phyloP scores from a whole-genome alignment of 2,888 invertebrate species.

The Agrotis clavis region DNA sequence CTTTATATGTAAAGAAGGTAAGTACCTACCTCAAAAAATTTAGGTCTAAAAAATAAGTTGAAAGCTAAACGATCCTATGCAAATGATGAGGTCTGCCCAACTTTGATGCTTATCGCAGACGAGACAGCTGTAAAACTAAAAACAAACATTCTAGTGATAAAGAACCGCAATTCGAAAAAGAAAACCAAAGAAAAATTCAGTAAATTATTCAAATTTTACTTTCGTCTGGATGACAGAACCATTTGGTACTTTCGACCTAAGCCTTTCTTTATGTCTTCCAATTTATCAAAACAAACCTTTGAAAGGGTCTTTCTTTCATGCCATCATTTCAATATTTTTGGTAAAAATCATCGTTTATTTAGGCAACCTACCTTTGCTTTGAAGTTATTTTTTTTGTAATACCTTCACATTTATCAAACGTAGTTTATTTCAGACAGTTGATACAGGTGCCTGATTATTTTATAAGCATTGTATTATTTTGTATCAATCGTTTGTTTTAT shows the following conservation, averaged over 20 bases:
- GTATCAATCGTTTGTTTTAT: neutral
- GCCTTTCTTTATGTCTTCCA: slow-evolving; percentile 71
- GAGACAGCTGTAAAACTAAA: slow-evolving; percentile 22
- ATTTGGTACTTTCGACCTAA: slow-evolving; percentile 70
- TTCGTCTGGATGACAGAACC: slow-evolving; percentile 66
- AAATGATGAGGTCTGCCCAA: slow-evolving; percentile 6
- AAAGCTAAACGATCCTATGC: neutral
- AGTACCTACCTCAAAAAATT: neutral
- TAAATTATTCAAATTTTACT: slow-evolving; percentile 69
- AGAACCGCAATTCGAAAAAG: slow-evolving; percentile 33
- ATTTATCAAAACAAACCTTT: slow-evolving; percentile 77
- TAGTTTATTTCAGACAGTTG: slow-evolving; percentile 2
- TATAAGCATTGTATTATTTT: neutral
- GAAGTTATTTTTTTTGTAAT: slow-evolving; percentile 8
- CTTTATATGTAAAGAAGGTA: neutral
- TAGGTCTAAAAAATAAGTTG: neutral
- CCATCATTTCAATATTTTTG: slow-evolving; percentile 65
- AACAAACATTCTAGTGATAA: slow-evolving; percentile 35
- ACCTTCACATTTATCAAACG: slow-evolving; percentile 10
- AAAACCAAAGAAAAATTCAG: slow-evolving; percentile 40
- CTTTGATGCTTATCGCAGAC: neutral
- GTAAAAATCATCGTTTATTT: slow-evolving; percentile 58
- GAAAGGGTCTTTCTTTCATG: slow-evolving; percentile 66
- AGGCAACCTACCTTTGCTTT: slow-evolving; percentile 43
- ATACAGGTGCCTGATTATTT: neutral